Conservation (phyloP, 2,113 vertebrate species). For the Epinephelus lanceolatus region DNA sequence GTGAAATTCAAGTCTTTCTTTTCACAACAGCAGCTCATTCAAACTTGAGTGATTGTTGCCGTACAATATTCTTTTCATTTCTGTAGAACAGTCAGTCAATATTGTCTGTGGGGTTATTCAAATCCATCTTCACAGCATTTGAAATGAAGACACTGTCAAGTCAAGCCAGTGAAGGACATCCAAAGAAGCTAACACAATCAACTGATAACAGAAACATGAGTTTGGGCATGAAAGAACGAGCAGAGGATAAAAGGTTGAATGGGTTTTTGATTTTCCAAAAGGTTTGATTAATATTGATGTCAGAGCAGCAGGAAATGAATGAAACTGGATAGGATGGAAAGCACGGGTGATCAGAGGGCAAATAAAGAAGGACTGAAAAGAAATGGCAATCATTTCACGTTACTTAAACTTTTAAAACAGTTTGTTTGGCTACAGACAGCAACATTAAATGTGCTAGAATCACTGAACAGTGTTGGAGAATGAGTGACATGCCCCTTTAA, state of each 20-base stretch:
- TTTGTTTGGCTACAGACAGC: background rate
- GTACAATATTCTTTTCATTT: background rate
- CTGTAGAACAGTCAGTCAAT: background rate
- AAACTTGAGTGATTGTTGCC: background rate
- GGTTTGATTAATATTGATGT: conserved; percentile 12
- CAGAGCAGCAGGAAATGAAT: conserved; percentile 11
- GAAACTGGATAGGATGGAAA: background rate
- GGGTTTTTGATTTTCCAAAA: conserved; percentile 10
- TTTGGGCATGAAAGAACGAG: background rate
- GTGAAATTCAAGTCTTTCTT: background rate
- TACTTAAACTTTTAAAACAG: background rate
- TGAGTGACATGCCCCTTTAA: background rate
- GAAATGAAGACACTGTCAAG: background rate
- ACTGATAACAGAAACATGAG: background rate
- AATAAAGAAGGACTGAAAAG: background rate
- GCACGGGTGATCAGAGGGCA: background rate
- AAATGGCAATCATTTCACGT: conserved; percentile 18
- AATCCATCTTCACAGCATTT: background rate
- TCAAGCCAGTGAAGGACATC: background rate
- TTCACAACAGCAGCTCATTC: background rate
- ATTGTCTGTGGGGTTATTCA: background rate
- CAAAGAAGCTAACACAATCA: background rate
- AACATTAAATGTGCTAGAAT: no score
- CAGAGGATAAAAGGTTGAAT: background rate
- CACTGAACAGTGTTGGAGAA: background rate